Evolutionary conservation across 2,888 invertebrate genomes (phyloP).

Genomic region (Chymomyza amoena): DNA sequence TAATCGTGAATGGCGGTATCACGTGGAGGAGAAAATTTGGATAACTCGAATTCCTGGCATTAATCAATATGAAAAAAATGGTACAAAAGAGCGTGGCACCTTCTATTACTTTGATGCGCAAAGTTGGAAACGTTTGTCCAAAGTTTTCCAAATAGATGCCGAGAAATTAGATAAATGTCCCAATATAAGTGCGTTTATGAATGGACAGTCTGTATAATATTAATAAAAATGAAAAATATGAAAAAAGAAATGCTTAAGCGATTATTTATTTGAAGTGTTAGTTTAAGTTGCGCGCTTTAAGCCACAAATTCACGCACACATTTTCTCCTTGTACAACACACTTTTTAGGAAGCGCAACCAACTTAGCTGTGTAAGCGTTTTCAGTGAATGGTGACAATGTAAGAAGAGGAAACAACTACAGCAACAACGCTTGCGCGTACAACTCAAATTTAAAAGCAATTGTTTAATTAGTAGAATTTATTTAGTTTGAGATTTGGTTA

Average conservation of each 20-base stretch:
- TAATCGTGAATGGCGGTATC: conserved; percentile 99
- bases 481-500: neutral
- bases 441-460: conserved; percentile 41
- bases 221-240: conserved; percentile 77
- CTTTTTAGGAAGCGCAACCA: conserved; percentile 34
- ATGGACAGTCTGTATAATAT: conserved; percentile 80
- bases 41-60: conserved; percentile 98
- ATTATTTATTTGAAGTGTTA: neutral
- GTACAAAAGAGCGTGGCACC: conserved; percentile 98
- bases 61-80: conserved; percentile 95
- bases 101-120: conserved; percentile 99
- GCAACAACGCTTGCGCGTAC: conserved; percentile 40
- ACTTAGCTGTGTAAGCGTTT: conserved; percentile 37
- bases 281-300: neutral
- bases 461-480: conserved; percentile 3
- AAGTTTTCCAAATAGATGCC: conserved; percentile 99
- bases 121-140: conserved; percentile 99
- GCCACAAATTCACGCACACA: no score
- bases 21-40: conserved; percentile 99
- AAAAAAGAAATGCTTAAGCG: conserved; percentile 53
- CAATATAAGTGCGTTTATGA: conserved; percentile 79
- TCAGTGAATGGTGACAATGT: conserved; percentile 9
- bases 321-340: neutral
- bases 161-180: conserved; percentile 94
- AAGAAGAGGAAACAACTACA: conserved; percentile 17